Percentiles rank a stretch among this genome's conserved stretches.
phyloP scores from a whole-genome alignment of 2,888 invertebrate genomes.

The Lycophotia porphyrea region DNA sequence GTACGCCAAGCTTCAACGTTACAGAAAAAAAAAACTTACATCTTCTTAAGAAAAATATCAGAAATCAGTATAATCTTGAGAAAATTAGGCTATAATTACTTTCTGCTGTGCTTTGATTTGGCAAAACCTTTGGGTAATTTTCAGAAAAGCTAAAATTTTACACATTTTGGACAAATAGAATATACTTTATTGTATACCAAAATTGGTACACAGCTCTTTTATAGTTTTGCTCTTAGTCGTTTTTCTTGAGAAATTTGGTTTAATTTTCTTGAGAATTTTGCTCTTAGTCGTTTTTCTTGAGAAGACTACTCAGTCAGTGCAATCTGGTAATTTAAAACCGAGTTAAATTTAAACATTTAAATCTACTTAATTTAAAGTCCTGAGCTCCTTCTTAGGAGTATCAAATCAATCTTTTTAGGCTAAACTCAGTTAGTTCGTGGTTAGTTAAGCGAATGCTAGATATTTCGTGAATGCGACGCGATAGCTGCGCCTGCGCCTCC shows the following conservation, averaged over 20 bases:
- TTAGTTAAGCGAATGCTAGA: constrained; percentile 59
- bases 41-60: not conserved
- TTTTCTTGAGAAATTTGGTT: not conserved
- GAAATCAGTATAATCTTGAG: not conserved
- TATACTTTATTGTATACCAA: not conserved
- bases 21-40: not conserved
- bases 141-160: not conserved
- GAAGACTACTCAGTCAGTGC: not conserved
- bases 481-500: constrained; percentile 59
- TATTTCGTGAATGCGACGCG: constrained; percentile 63
- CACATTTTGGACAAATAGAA: not conserved
- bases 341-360: not conserved
- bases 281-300: not conserved
- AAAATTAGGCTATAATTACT: not conserved
- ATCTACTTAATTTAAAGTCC: not conserved
- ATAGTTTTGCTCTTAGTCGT: not conserved
- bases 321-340: not conserved
- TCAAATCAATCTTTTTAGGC: constrained; percentile 52
- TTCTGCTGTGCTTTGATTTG: not conserved
- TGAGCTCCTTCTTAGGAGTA: constrained; percentile 27
- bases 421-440: constrained; percentile 49
- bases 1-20: not conserved
- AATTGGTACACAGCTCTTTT: not conserved
- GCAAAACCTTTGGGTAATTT: no score
- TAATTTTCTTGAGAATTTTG: no score